Evolutionary conservation across 1,140 invertebrate genomes (phyloP).

Genomic region (Penaeus chinensis): DNA sequence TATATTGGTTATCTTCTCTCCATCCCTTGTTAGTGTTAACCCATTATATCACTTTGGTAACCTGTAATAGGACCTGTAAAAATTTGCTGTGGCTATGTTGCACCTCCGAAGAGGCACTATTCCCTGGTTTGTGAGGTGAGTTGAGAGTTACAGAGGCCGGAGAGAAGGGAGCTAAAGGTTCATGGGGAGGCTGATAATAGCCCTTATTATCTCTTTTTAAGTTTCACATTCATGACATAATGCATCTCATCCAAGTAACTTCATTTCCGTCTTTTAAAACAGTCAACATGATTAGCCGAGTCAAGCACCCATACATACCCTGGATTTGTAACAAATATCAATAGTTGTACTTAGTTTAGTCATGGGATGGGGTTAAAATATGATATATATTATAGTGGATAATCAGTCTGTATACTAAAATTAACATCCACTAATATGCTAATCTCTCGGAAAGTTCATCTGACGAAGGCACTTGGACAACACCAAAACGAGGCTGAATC

Average conservation of each 20-base stretch:
- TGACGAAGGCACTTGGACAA: constrained; percentile 61
- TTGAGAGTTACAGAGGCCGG: constrained; percentile 51
- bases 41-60: constrained; percentile 54
- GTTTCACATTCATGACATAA: constrained; percentile 32
- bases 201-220: constrained; percentile 13
- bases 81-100: constrained; percentile 59
- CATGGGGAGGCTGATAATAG: constrained; percentile 13
- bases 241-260: constrained; percentile 52
- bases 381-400: constrained; percentile 52
- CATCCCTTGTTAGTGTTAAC: constrained; percentile 57
- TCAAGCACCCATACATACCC: constrained; percentile 57
- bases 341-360: constrained; percentile 54
- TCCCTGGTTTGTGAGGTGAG: constrained; percentile 60
- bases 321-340: constrained; percentile 57
- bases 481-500: constrained; percentile 43
- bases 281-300: constrained; percentile 58
- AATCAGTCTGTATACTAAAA: constrained; percentile 46
- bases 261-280: constrained; percentile 51
- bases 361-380: constrained; percentile 47
- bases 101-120: constrained; percentile 53
- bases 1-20: constrained; percentile 14
- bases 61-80: constrained; percentile 60
- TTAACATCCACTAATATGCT: constrained; percentile 55
- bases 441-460: constrained; percentile 56
- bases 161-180: constrained; percentile 33